Evolutionary conservation across 2,113 vertebrate genomes (phyloP), one percentile per base, ranked within the genome.

Genomic region (Catagonus wagneri): DNA sequence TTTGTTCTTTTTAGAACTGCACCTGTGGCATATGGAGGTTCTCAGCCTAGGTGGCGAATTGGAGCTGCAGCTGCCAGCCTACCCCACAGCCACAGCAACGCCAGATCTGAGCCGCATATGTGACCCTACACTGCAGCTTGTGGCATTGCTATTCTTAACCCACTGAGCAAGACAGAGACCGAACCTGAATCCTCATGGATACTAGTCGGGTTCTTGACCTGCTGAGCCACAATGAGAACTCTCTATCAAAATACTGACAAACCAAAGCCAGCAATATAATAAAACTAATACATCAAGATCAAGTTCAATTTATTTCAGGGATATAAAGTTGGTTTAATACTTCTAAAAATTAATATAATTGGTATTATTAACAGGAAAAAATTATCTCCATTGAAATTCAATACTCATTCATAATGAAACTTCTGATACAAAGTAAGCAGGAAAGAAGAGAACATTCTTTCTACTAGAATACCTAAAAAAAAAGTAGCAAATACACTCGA

Each of bases 331-430:
- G 39, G 54, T n/a, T 85, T 78, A 78, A 39, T 63, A 71, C 52
- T 89, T 44, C 83, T 78, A 71, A 63, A 60, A 84, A 32, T 36
- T 63, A 71, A 61, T 25, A 7, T 83, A 83, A 90, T 14, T 60
- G 8, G 69, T 78, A 90, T 32, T 36, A 84, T 63, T 36, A 78
- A 85, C n/a, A 90, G 39, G 9, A 39, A 68, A 89, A 89, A 75
- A 75, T n/a, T 61, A 63, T 79, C 54, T 79, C 39, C n/a, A n/a
- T n/a, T 71, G 90, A 90, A 79, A 90, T 84, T 78, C n/a, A 94
- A 84, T 50, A 94, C 60, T 22, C 69, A 75, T 69, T 75, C 61
- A 84, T 89, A 56, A 94, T 75, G 66, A 89, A 94, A 94, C 52
- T 89, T 61, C 17, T 58, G 10, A 25, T 76, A 34, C 61, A 50